Percentiles rank a stretch among this genome's conserved stretches.
Conservation (phyloP, 1,140 invertebrate species). For the Ooceraea biroi region DNA sequence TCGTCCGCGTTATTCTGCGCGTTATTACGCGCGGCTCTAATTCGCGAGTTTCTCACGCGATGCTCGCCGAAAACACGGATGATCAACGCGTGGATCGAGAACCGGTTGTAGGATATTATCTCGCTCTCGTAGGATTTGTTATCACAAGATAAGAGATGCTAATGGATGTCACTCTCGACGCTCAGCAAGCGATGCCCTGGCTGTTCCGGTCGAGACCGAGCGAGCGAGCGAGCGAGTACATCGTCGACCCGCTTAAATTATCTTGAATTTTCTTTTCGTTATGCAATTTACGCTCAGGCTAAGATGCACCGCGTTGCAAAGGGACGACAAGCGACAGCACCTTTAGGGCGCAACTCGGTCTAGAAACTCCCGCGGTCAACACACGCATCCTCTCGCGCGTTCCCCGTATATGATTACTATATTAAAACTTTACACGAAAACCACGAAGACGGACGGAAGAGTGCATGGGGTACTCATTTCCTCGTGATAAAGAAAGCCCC, state of each 20-base stretch:
- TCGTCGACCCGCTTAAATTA: too few relatives aligned
- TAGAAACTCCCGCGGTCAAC: neutral
- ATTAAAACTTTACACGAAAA: constrained; percentile 38
- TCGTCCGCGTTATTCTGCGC: neutral
- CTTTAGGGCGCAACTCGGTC: constrained; percentile 9
- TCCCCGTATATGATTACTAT: neutral
- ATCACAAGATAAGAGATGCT: constrained; percentile 47
- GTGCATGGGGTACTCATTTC: constrained; percentile 7
- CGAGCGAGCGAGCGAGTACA: too few relatives aligned
- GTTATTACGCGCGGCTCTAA: neutral
- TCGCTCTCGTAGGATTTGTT: constrained; percentile 44
- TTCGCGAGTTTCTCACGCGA: constrained; percentile 2
- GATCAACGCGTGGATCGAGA: constrained; percentile 41
- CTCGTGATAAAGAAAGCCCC: constrained; percentile 21
- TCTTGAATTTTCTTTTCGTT: constrained; percentile 22
- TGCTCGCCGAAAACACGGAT: neutral
- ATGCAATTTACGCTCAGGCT: constrained; percentile 18
- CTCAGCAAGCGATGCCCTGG: constrained; percentile 17
- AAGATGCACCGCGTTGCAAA: constrained; percentile 10
- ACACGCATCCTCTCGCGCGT: neutral
- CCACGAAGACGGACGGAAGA: neutral
- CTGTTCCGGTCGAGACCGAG: constrained; percentile 17
- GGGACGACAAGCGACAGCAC: constrained; percentile 17
- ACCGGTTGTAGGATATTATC: constrained; percentile 45
- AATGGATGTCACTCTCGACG: constrained; percentile 51